Conservation (phyloP, 2,888 invertebrate species). For the Brachyptera putata region DNA sequence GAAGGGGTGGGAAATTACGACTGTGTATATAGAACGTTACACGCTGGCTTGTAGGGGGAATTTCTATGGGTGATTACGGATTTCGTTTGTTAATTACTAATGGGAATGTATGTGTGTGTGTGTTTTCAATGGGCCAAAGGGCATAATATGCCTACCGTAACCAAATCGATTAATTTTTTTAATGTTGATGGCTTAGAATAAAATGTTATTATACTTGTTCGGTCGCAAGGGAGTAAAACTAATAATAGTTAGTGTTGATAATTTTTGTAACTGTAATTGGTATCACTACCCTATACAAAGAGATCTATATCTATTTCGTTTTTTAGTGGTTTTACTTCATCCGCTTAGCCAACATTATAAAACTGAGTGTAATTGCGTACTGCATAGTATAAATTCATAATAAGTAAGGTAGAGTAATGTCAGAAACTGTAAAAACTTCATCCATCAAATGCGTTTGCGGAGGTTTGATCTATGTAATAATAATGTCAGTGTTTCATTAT, state of each 20-base stretch:
- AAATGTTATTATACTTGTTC: too few species aligned
- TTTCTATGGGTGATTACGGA: conserved; percentile 18
- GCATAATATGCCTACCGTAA: background rate
- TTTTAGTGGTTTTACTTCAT: too few species aligned
- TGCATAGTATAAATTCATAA: too few species aligned
- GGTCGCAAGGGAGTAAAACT: background rate
- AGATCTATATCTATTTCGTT: too few species aligned
- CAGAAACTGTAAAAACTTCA: conserved; percentile 13
- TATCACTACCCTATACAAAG: too few species aligned
- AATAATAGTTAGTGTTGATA: conserved; percentile 12
- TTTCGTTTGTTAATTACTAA: conserved; percentile 18
- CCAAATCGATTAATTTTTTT: conserved; percentile 13
- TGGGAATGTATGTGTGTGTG: too few species aligned
- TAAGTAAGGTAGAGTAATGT: conserved; percentile 16
- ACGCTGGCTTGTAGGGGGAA: conserved; percentile 3
- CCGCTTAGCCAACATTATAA: too few species aligned
- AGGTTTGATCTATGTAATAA: too few species aligned
- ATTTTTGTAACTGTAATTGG: too few species aligned
- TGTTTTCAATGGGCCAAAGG: conserved; percentile 2
- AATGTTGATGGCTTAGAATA: conserved; percentile 13
- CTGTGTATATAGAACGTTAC: conserved; percentile 4
- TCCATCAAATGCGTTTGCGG: conserved; percentile 9
- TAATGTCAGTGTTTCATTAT: too few species aligned
- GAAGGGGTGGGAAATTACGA: background rate
- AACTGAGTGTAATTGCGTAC: too few species aligned